A percentile compares a stretch with the other conserved stretches of the same genome.
phyloP scores from a whole-genome alignment of 2,888 invertebrate species.

The Tipula helvola region DNA sequence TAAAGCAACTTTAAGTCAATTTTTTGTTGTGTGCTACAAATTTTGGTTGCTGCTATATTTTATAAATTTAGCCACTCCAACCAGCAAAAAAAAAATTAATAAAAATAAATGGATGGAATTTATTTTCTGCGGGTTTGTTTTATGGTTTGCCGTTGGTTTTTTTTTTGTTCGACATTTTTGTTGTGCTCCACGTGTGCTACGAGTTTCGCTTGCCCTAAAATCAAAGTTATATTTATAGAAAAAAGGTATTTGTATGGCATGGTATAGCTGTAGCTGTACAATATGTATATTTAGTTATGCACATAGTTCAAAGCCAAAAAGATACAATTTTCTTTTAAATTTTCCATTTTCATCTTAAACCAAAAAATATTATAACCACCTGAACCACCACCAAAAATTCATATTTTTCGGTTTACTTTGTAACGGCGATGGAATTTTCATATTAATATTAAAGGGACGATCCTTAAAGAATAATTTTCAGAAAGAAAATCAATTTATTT shows the following conservation, averaged over 20 bases:
- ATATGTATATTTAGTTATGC: background rate
- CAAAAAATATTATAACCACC: background rate
- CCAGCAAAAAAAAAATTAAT: background rate
- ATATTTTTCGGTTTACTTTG: background rate
- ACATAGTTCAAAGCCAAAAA: background rate
- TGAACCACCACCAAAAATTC: background rate
- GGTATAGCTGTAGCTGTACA: too few species aligned
- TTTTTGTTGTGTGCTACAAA: background rate
- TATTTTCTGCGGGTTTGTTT: constrained; percentile 4
- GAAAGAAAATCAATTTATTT: background rate
- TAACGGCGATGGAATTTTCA: background rate
- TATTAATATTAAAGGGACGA: background rate
- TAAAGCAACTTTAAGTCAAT: background rate
- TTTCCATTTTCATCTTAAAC: background rate
- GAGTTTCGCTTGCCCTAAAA: background rate
- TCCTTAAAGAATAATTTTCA: background rate
- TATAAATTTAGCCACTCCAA: background rate
- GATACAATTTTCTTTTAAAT: background rate
- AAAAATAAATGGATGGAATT: background rate
- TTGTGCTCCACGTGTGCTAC: background rate
- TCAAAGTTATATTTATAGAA: background rate
- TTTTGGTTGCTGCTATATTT: background rate
- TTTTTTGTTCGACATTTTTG: background rate
- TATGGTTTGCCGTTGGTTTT: background rate
- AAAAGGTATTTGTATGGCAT: background rate